A percentile compares a stretch with the other conserved stretches of the same genome.
These are phyloP conservation scores for Epiblema foenella DNA, from an alignment of 2,888 invertebrate genomes.

Conservation along the genomic window DNA sequence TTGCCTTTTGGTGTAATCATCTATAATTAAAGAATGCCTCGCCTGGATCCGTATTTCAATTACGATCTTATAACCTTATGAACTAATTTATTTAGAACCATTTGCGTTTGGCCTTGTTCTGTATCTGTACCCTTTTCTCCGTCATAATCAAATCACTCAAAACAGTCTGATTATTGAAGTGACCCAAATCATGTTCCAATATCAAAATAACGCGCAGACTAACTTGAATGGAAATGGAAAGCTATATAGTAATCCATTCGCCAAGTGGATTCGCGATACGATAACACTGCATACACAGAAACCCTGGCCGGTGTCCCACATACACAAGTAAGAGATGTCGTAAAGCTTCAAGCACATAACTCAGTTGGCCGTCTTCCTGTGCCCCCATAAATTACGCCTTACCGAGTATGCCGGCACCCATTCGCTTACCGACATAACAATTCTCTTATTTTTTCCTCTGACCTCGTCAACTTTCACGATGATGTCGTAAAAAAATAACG, in stretches of 20 bases:
- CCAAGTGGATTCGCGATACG: constrained; percentile 18
- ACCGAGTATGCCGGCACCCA: constrained; percentile 45
- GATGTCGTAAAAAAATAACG: constrained; percentile 34
- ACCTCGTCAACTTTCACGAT: constrained; percentile 36
- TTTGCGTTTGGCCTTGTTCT: neutral
- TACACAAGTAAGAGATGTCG: constrained; percentile 47
- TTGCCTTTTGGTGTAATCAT: neutral
- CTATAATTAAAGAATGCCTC: too few relatives aligned
- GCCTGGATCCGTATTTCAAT: too few relatives aligned
- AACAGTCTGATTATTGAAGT: neutral
- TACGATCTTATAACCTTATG: neutral
- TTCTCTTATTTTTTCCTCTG: constrained; percentile 46
- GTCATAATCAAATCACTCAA: neutral
- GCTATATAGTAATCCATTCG: constrained; percentile 1
- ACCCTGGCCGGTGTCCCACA: constrained; percentile 37
- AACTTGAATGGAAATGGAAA: neutral
- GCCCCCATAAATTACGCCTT: constrained; percentile 51
- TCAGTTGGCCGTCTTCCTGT: constrained; percentile 49
- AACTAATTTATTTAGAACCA: neutral
- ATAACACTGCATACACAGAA: constrained; percentile 28
- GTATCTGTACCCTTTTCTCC: neutral
- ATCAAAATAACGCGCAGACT: neutral
- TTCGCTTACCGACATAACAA: constrained; percentile 47
- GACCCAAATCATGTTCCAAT: neutral
- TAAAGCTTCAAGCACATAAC: constrained; percentile 50